phyloP scores from a whole-genome alignment of 2,113 vertebrate species.

The Anolis carolinensis region DNA sequence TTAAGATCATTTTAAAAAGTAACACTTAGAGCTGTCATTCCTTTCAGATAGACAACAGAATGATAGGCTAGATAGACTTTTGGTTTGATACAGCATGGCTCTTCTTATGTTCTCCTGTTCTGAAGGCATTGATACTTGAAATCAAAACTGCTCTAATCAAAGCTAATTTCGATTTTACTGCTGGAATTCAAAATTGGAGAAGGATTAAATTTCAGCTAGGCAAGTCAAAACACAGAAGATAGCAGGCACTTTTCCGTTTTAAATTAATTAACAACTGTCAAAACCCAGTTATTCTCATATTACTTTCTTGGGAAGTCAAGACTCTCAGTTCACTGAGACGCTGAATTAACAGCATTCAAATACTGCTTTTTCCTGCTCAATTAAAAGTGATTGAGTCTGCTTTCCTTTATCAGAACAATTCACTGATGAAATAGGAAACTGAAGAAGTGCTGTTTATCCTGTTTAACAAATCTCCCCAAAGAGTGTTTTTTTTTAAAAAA shows the following conservation, averaged over 20 bases:
- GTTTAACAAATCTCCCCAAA: conserved; percentile 54
- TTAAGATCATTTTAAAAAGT: not conserved
- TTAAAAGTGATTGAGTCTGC: conserved; percentile 39
- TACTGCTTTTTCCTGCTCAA: conserved; percentile 16
- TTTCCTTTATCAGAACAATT: conserved; percentile 45
- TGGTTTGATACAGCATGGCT: not conserved
- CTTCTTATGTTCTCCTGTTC: not conserved
- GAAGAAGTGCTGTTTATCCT: conserved; percentile 56
- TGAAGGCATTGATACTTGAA: not conserved
- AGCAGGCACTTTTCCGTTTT: not conserved
- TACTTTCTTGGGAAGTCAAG: conserved; percentile 13
- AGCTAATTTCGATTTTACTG: not conserved
- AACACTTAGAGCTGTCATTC: not conserved
- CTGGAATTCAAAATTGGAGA: not conserved
- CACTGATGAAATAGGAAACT: conserved; percentile 60
- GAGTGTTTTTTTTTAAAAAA: conserved; percentile 49
- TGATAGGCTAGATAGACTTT: not conserved
- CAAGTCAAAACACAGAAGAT: not conserved
- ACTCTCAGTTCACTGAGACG: not conserved
- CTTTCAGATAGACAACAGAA: not conserved
- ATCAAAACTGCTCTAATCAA: not conserved
- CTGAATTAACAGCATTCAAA: conserved; percentile 40
- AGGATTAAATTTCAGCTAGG: not conserved
- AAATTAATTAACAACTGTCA: not conserved
- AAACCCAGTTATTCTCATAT: not conserved